Percentiles rank a stretch among this genome's conserved stretches.
These are phyloP conservation scores for Petrolisthes cinctipes DNA, from an alignment of 2,888 invertebrate genomes.

Conservation along the genomic window DNA sequence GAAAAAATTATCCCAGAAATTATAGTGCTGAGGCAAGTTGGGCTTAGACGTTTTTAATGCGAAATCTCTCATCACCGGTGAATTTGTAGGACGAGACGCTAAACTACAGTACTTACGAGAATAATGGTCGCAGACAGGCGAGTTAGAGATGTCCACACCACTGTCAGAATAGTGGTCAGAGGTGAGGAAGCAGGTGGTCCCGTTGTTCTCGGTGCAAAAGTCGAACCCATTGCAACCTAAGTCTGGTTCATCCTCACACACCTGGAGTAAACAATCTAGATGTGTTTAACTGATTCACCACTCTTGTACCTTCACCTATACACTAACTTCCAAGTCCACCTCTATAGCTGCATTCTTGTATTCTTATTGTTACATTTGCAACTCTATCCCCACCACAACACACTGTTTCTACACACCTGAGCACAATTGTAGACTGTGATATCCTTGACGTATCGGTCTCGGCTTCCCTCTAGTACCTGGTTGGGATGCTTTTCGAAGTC, in stretches of 20 bases:
- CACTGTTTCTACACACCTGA: conserved; percentile 4
- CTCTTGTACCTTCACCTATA: too few species aligned
- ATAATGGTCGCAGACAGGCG: conserved; percentile 48
- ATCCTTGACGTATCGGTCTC: conserved; percentile 47
- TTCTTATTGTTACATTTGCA: too few species aligned
- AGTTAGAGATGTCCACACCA: conserved; percentile 35
- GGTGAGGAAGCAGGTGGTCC: conserved; percentile 54
- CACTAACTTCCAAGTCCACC: too few species aligned
- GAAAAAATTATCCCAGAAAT: too few species aligned
- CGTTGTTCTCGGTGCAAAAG: conserved; percentile 31
- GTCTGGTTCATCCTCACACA: conserved; percentile 48
- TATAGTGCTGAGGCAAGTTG: too few species aligned
- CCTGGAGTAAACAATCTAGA: conserved; percentile 5
- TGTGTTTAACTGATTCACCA: too few species aligned
- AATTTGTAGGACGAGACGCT: too few species aligned
- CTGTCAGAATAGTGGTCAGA: conserved; percentile 47
- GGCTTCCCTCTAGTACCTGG: conserved; percentile 31
- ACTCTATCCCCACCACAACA: too few species aligned
- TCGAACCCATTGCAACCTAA: conserved; percentile 54
- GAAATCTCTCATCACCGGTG: too few species aligned
- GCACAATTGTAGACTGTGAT: conserved; percentile 7
- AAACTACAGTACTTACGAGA: conserved; percentile 23
- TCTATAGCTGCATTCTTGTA: too few species aligned
- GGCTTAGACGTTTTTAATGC: too few species aligned
- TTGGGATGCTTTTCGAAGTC: conserved; percentile 52